Evolutionary conservation across 2,113 vertebrate genomes (phyloP).

Genomic region (Embiotoca jacksoni): DNA sequence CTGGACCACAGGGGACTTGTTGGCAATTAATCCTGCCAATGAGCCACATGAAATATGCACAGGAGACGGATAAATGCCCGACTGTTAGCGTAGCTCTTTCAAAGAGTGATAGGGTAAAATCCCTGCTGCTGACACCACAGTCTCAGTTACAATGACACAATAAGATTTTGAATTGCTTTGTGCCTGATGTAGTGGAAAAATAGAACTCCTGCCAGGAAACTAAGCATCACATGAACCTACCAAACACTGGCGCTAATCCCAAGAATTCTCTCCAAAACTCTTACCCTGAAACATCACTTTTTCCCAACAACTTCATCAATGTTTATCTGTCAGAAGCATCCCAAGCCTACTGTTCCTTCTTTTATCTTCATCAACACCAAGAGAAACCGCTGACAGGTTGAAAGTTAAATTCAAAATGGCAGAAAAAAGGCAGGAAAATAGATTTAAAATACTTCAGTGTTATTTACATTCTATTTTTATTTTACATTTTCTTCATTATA

Average conservation of each 20-base stretch:
- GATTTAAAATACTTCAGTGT: constrained; percentile 16
- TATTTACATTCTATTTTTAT: constrained; percentile 27
- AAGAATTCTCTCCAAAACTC: not conserved
- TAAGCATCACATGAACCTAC: not conserved
- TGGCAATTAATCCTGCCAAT: constrained; percentile 79
- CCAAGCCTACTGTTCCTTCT: not conserved
- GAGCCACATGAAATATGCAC: constrained; percentile 63
- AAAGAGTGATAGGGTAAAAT: constrained; percentile 46
- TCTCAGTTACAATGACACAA: constrained; percentile 23
- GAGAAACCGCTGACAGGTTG: constrained; percentile 14
- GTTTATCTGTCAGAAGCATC: not conserved
- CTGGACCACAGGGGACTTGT: constrained; percentile 73
- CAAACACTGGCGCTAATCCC: not conserved
- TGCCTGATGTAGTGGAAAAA: constrained; percentile 22
- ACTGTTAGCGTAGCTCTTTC: constrained; percentile 34
- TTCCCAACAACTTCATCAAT: not conserved
- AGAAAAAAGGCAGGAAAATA: constrained; percentile 19
- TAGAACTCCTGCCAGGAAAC: constrained; percentile 11
- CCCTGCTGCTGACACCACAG: constrained; percentile 35
- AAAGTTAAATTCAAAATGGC: constrained; percentile 24
- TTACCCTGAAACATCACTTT: constrained; percentile 18
- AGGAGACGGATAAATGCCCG: constrained; percentile 48
- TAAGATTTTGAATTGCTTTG: not conserved
- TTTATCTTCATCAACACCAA: constrained; percentile 22
- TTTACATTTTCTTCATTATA: constrained; percentile 37